A percentile compares a stretch with the other conserved stretches of the same genome.
Conservation (phyloP, 2,113 vertebrate genomes). For the Numenius arquata region DNA sequence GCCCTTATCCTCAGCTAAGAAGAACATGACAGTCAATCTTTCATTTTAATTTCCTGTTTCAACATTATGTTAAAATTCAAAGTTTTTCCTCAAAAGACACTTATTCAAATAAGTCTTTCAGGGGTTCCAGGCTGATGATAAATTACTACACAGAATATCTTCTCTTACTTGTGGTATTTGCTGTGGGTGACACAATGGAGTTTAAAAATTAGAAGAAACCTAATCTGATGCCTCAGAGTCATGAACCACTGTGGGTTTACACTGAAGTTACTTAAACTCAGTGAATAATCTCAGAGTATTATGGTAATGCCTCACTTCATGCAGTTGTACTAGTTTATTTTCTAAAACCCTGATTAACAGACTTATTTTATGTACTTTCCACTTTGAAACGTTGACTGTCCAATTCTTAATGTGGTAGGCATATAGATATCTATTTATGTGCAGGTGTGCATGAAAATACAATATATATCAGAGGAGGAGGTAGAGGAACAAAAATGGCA, state of each 20-base stretch:
- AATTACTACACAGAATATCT: not conserved
- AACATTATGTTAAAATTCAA: not conserved
- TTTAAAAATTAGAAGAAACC: not conserved
- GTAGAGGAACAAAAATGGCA: not conserved
- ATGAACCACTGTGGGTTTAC: not conserved
- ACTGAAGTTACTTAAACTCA: not conserved
- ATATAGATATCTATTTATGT: conserved; percentile 52
- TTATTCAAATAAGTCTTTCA: not conserved
- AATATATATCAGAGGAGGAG: conserved; percentile 1
- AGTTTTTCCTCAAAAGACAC: not conserved
- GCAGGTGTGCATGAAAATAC: conserved; percentile 37
- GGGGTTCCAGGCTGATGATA: not conserved
- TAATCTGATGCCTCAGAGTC: not conserved
- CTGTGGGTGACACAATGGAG: not conserved
- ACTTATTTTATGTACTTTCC: not conserved
- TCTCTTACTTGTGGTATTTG: not conserved
- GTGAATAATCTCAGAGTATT: not conserved
- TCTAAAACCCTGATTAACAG: not conserved
- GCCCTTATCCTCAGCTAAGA: not conserved
- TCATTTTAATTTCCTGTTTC: not conserved
- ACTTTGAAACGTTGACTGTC: not conserved
- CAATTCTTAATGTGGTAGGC: not conserved
- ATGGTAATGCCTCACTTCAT: not conserved
- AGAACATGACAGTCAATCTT: not conserved
- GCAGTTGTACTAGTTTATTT: not conserved